Evolutionary conservation across 2,888 invertebrate genomes (phyloP).

Genomic region (Drosophila neoperkinsi): DNA sequence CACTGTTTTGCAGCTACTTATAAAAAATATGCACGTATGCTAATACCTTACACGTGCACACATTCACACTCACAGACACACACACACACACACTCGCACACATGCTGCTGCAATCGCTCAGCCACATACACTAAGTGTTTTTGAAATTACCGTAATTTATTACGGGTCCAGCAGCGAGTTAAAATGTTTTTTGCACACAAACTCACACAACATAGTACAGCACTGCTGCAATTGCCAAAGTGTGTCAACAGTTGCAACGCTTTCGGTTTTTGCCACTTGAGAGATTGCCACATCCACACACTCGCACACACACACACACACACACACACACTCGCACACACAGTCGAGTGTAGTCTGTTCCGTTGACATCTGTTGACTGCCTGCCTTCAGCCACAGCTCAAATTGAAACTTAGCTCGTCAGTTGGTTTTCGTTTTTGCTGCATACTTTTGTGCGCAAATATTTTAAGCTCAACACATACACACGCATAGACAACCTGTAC

Average conservation of each 20-base stretch:
- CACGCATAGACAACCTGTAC: slow-evolving; percentile 7
- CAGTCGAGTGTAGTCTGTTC: slow-evolving; percentile 11
- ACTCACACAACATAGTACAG: slow-evolving; percentile 1
- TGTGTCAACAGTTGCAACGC: slow-evolving; percentile 67
- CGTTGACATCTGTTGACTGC: slow-evolving; percentile 57
- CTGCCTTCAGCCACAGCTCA: slow-evolving; percentile 11
- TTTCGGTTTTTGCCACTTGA: slow-evolving; percentile 47
- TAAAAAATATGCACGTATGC: slow-evolving; percentile 51
- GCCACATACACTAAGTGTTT: slow-evolving; percentile 68
- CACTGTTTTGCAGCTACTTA: slow-evolving; percentile 35
- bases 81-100: slow-evolving; percentile 1
- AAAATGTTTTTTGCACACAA: slow-evolving; percentile 43
- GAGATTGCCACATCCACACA: slow-evolving; percentile 10
- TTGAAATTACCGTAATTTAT: slow-evolving; percentile 79
- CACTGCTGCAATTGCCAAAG: slow-evolving; percentile 50
- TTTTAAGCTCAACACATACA: slow-evolving; percentile 38
- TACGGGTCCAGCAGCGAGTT: slow-evolving; percentile 47
- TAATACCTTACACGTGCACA: slow-evolving; percentile 41
- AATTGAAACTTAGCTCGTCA: slow-evolving; percentile 63
- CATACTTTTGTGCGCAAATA: slow-evolving; percentile 55
- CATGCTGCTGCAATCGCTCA: slow-evolving; percentile 39
- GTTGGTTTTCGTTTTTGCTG: slow-evolving; percentile 46
- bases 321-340: too few relatives aligned
- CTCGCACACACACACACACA: neutral
- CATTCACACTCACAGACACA: slow-evolving; percentile 6